Evolutionary conservation across 2,797 vertebrate species (phyloP).

Genomic region (Halcyon leucocephala): DNA sequence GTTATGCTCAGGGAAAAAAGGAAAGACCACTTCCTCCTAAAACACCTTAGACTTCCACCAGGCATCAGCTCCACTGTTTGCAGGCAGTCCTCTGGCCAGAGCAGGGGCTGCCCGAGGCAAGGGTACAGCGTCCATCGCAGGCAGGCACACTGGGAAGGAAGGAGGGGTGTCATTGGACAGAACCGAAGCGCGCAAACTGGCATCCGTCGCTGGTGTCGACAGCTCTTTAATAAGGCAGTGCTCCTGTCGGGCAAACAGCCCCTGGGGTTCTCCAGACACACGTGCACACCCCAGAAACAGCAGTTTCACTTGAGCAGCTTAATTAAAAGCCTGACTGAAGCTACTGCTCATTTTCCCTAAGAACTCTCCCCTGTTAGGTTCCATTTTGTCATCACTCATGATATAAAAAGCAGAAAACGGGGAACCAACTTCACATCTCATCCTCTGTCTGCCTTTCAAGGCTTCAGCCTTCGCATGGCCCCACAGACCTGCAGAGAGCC

Average conservation of each 20-base stretch:
- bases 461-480: not conserved
- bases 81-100: not conserved
- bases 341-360: not conserved
- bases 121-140: too few species aligned
- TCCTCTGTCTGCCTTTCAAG: not conserved
- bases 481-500: not conserved
- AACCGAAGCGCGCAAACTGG: not conserved
- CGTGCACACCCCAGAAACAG: not conserved
- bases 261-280: not conserved
- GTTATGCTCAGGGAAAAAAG: too few species aligned
- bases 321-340: not conserved
- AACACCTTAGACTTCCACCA: not conserved
- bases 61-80: not conserved
- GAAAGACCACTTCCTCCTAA: not conserved
- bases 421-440: not conserved
- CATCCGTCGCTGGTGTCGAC: too few species aligned
- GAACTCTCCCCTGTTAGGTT: not conserved
- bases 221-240: not conserved
- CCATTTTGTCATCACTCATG: not conserved
- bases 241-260: not conserved
- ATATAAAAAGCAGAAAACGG: not conserved
- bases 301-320: not conserved
- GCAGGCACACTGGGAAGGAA: too few species aligned
- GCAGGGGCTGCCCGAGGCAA: not conserved
- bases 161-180: fast-evolving